These are phyloP conservation scores for Eleutherodactylus coqui DNA, from an alignment of 2,797 vertebrate species.

Conservation along the genomic window DNA sequence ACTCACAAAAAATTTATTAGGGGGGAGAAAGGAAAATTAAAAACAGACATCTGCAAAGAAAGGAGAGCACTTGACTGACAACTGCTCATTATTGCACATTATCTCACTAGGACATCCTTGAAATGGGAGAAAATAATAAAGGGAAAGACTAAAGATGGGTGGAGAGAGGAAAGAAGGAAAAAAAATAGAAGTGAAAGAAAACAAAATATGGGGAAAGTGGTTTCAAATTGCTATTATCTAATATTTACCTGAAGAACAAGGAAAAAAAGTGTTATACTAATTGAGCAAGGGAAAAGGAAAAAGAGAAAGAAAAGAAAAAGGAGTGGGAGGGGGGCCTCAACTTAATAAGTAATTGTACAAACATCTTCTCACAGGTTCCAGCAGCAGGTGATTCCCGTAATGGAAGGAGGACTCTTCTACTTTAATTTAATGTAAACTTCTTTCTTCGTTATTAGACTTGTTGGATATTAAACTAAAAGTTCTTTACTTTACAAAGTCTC, in stretches of 20 bases:
- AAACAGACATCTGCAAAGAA: conserved; percentile 68
- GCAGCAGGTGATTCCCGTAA: conserved; percentile 18
- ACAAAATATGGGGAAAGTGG: conserved; percentile 26
- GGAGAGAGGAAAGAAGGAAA: conserved; percentile 21
- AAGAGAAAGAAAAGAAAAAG: conserved; percentile 38
- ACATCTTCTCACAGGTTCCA: conserved; percentile 54
- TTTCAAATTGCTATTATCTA: conserved; percentile 26
- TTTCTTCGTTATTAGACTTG: conserved; percentile 26
- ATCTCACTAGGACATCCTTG: conserved; percentile 70
- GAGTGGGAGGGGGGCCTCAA: background rate
- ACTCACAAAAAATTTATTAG: conserved; percentile 25
- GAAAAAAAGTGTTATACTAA: conserved; percentile 20
- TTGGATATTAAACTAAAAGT: conserved; percentile 35
- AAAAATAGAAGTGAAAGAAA: conserved; percentile 50
- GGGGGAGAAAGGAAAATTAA: conserved; percentile 48
- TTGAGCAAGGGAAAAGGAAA: conserved; percentile 36
- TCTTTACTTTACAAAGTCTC: conserved; percentile 23
- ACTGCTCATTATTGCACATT: conserved; percentile 69
- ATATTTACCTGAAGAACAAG: conserved; percentile 60
- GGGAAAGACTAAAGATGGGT: conserved; percentile 46
- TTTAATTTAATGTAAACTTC: background rate
- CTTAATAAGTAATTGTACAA: conserved; percentile 46
- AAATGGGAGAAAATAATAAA: conserved; percentile 64
- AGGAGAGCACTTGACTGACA: conserved; percentile 71
- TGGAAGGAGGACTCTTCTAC: background rate